Base-by-base conservation (phyloP, 2,888 invertebrate genomes). In the Hirtodrosophila histrioides region DNA sequence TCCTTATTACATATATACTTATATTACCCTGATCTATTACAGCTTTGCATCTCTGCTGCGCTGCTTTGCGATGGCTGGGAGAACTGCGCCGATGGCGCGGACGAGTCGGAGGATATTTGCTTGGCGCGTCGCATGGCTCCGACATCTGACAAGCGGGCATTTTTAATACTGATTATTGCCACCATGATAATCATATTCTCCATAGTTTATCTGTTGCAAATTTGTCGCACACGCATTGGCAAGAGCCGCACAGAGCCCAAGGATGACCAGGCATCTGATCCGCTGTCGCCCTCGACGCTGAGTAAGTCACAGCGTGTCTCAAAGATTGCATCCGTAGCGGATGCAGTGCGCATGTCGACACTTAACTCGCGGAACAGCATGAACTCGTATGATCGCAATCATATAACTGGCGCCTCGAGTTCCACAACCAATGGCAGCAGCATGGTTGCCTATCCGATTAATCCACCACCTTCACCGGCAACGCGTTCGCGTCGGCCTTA, bases 401-500 rank as follows among this genome's bases (percentile, higher is more conserved):
- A 95, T 71, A 94, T 95, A 53, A 95, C 95, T 3, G 95, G 95
- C 48, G 93, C 89, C 10, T 92, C 90, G 5, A 92, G 90, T 71
- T 92, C 91, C 0, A 92, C 92, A 3, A 92, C 92, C 8, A 92
- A 92, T 68, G 92, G 91, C 23, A 91, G 91, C 48, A 92, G 92
- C 62, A 90, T 92, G 89, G 91, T 91, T 53, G 75, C 94, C 92
- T 97, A 97, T 92, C 97, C 97, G 0, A 93, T 97, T 36, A 98
- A 98, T 92, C 98, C 98, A 36, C 98, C 98, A 11, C 97, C 97
- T 3, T 96, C 95, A 90, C 98, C 98, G 0, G 97, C 97, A 10
- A 95, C 95, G 0, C 95, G 96, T 0, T 94, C 93, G 88, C 95
- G 96, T 55, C 94, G 95, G 62, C 95, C 96, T 2, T 96, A 96